Conservation (phyloP, 1,140 invertebrate genomes). For the Drosophila baimaii region DNA sequence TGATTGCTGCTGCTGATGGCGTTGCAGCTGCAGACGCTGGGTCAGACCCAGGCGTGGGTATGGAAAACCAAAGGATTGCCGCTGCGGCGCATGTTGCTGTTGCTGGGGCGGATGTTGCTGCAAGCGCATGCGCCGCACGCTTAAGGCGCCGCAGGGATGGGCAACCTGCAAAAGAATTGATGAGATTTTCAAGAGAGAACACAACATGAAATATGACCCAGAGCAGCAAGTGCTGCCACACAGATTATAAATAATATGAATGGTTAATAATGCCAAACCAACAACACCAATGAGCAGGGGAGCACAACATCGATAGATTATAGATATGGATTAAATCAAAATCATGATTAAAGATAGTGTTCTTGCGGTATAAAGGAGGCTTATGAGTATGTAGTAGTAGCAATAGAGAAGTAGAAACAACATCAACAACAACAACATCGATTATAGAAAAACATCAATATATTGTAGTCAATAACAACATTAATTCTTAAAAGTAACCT, state of each 20-base stretch:
- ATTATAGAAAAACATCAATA: constrained; percentile 77
- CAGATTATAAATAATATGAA: constrained; percentile 49
- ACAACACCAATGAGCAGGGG: constrained; percentile 60
- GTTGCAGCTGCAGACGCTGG: constrained; percentile 21
- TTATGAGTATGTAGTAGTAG: constrained; percentile 49
- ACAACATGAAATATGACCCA: constrained; percentile 23
- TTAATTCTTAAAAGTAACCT: constrained; percentile 55
- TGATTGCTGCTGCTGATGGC: constrained; percentile 28
- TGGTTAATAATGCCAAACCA: constrained; percentile 37
- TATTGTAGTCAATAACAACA: constrained; percentile 72
- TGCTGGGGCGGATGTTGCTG: constrained; percentile 39
- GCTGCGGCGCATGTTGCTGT: constrained; percentile 38
- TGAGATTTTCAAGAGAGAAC: constrained; percentile 48
- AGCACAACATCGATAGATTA: constrained; percentile 43
- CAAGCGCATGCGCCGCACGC: constrained; percentile 70
- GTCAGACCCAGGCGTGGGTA: constrained; percentile 21
- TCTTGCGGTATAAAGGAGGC: constrained; percentile 42
- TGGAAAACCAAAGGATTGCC: constrained; percentile 23
- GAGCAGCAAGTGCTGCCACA: constrained; percentile 12
- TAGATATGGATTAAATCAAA: constrained; percentile 31
- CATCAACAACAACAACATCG: constrained; percentile 81
- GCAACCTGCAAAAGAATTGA: constrained; percentile 65
- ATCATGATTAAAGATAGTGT: constrained; percentile 62
- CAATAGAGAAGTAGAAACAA: constrained; percentile 72
- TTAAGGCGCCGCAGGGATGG: constrained; percentile 61